These are phyloP conservation scores for Acronicta psi DNA, from an alignment of 2,888 invertebrate species.

Conservation along the genomic window DNA sequence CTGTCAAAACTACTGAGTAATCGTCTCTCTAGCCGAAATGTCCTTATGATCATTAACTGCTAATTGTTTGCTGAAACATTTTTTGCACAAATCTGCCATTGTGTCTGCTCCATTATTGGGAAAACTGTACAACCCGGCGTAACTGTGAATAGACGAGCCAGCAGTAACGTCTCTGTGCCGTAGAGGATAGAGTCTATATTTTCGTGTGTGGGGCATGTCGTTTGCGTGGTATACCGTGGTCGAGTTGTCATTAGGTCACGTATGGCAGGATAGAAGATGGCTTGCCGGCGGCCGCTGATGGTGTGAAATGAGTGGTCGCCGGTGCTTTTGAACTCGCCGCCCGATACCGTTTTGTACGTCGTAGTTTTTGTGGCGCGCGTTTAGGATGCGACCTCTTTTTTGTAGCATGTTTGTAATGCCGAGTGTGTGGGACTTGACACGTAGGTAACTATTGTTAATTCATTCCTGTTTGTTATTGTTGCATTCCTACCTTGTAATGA, in stretches of 20 bases:
- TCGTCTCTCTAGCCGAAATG: constrained; percentile 19
- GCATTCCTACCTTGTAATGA: constrained; percentile 67
- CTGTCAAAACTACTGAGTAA: constrained; percentile 20
- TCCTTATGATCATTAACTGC: constrained; percentile 58
- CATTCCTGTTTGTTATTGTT: constrained; percentile 83
- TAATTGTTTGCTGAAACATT: constrained; percentile 73
- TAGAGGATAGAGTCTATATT: constrained; percentile 56
- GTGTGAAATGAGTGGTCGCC: constrained; percentile 85
- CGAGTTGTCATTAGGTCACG: constrained; percentile 83
- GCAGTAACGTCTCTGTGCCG: constrained; percentile 40
- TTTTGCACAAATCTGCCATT: constrained; percentile 72
- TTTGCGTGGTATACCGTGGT: constrained; percentile 57
- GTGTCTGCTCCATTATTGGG: constrained; percentile 64
- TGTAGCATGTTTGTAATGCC: constrained; percentile 86
- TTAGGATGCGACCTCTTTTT: constrained; percentile 86
- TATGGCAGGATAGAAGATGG: constrained; percentile 70
- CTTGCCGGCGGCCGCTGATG: constrained; percentile 71
- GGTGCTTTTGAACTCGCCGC: constrained; percentile 81
- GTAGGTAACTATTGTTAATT: constrained; percentile 86
- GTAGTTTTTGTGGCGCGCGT: constrained; percentile 82
- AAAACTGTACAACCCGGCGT: constrained; percentile 39
- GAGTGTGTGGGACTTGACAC: constrained; percentile 88
- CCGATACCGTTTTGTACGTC: constrained; percentile 82
- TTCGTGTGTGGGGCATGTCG: constrained; percentile 31
- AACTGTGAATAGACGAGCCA: constrained; percentile 19